Conservation (phyloP, 2,113 vertebrate genomes). For the Nyctibius bracteatus region DNA sequence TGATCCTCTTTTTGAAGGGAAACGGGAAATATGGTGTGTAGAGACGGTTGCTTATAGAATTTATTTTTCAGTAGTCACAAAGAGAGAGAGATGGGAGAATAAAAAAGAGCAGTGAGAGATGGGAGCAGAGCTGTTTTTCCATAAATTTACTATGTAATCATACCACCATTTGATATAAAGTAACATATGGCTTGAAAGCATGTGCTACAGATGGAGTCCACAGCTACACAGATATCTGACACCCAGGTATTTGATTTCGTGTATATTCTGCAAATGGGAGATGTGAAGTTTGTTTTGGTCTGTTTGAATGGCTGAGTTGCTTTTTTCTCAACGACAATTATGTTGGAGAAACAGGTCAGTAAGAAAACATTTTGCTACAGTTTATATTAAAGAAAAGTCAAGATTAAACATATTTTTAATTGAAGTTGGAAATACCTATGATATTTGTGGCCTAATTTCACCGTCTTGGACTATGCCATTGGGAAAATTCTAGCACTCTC, state of each 20-base stretch:
- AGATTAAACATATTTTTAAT: neutral
- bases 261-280: neutral
- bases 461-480: neutral
- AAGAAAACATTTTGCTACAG: neutral
- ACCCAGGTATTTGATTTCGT: slow-evolving; percentile 49
- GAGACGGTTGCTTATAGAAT: neutral
- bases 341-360: neutral
- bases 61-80: neutral
- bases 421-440: neutral
- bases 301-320: neutral
- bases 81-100: neutral
- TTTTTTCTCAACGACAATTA: neutral
- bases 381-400: neutral
- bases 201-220: slow-evolving; percentile 55
- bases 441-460: neutral
- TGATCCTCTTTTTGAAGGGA: neutral
- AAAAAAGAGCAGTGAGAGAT: neutral
- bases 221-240: slow-evolving; percentile 62
- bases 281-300: neutral
- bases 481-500: neutral
- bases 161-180: slow-evolving; percentile 24
- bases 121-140: neutral
- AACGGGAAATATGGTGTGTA: neutral
- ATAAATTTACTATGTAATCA: slow-evolving; percentile 13
- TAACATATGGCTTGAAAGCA: slow-evolving; percentile 53